Conservation (phyloP, 1,140 invertebrate species). For the Drosophila pallidifrons region DNA sequence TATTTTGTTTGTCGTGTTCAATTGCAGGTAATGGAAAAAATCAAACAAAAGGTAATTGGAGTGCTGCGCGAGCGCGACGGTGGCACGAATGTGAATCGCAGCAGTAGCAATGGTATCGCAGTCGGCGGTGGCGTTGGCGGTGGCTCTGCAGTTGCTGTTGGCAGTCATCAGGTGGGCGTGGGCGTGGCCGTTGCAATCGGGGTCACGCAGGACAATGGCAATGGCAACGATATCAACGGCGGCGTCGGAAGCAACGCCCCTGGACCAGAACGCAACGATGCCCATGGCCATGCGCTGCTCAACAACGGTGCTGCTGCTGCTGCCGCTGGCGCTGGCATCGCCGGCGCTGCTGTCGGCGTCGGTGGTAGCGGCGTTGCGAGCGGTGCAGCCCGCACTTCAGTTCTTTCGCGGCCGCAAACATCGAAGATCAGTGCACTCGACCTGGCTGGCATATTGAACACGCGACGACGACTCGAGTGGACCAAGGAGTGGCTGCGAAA, state of each 20-base stretch:
- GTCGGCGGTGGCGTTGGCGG: constrained; percentile 57
- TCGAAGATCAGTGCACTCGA: constrained; percentile 80
- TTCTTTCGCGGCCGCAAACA: constrained; percentile 65
- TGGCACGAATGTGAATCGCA: constrained; percentile 70
- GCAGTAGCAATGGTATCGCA: constrained; percentile 4
- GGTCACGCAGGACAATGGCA: constrained; percentile 75
- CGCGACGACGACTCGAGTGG: constrained; percentile 75
- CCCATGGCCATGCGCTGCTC: constrained; percentile 26
- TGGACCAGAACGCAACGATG: constrained; percentile 51
- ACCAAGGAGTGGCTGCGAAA: constrained; percentile 83
- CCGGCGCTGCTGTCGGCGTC: constrained; percentile 14
- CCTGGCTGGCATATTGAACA: constrained; percentile 78
- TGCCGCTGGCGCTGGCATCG: constrained; percentile 2
- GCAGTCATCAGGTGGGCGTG: constrained; percentile 72
- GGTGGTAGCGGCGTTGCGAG: constrained; percentile 51
- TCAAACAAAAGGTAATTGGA: constrained; percentile 81
- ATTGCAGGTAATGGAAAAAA: constrained; percentile 79
- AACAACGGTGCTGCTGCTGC: constrained; percentile 18
- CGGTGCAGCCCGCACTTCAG: constrained; percentile 70
- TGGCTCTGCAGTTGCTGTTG: constrained; percentile 10
- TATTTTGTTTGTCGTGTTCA: constrained; percentile 31
- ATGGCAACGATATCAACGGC: constrained; percentile 43
- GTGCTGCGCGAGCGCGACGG: constrained; percentile 80
- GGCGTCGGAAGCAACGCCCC: constrained; percentile 53
- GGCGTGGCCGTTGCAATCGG: constrained; percentile 65